Evolutionary conservation across 2,113 vertebrate species (phyloP).

Genomic region (Calonectris borealis): DNA sequence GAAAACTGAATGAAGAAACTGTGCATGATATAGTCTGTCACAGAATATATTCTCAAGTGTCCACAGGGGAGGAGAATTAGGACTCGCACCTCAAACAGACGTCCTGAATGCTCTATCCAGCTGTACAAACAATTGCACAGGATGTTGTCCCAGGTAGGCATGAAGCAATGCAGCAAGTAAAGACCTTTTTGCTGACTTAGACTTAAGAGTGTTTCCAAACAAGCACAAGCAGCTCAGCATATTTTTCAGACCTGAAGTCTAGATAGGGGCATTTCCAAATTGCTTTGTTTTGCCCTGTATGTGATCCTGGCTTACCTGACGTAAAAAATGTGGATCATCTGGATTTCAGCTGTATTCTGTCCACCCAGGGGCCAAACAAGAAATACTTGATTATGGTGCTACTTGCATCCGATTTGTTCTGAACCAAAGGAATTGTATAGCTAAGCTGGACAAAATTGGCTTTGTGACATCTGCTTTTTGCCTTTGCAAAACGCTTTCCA

Average conservation of each 20-base stretch:
- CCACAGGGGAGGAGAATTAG: background rate
- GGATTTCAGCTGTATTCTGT: slow-evolving; percentile 23
- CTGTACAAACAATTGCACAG: slow-evolving; percentile 2
- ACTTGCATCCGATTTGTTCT: background rate
- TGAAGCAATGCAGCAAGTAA: slow-evolving; percentile 4
- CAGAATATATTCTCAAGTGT: background rate
- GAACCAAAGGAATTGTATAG: background rate
- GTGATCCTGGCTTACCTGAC: background rate
- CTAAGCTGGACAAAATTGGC: background rate
- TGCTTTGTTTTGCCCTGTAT: background rate
- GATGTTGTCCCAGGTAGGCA: background rate
- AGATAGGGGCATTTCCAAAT: background rate
- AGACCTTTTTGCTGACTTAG: background rate
- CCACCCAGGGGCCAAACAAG: slow-evolving; percentile 1
- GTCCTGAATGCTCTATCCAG: background rate
- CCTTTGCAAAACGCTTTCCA: background rate
- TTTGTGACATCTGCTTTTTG: background rate
- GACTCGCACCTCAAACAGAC: background rate
- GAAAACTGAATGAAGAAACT: background rate
- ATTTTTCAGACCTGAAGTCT: background rate
- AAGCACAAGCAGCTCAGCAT: background rate
- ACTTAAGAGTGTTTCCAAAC: background rate
- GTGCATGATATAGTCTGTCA: background rate
- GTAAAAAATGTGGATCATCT: slow-evolving; percentile 38
- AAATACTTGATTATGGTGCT: slow-evolving; percentile 32